These are phyloP conservation scores for Actinernus sp. DNA, from an alignment of 92 coral and sea anemone species.

Conservation along the genomic window DNA sequence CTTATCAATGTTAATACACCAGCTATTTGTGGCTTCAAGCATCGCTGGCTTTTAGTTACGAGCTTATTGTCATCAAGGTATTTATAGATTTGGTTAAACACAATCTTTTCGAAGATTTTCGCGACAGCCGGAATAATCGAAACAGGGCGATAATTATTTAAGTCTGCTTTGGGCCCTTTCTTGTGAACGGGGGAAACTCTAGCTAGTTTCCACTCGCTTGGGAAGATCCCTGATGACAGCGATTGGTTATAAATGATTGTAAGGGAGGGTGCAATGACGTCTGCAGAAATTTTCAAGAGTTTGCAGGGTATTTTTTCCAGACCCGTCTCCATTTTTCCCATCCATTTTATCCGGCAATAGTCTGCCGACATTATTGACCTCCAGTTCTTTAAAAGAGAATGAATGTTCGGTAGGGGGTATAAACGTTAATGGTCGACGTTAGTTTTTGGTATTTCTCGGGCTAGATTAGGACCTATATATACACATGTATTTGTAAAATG, in stretches of 20 bases:
- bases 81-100: slow-evolving; percentile 17
- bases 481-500: too few species aligned
- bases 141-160: slow-evolving; percentile 20
- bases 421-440: too few species aligned
- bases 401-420: slow-evolving; percentile 9
- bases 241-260: slow-evolving; percentile 34
- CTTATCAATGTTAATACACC: not conserved
- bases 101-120: slow-evolving; percentile 31
- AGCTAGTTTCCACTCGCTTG: slow-evolving; percentile 48
- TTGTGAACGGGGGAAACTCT: slow-evolving; percentile 35
- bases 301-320: slow-evolving; percentile 27
- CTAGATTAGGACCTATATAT: too few species aligned
- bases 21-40: slow-evolving; percentile 1
- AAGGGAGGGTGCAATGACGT: slow-evolving; percentile 29
- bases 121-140: slow-evolving; percentile 15
- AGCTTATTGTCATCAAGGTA: slow-evolving; percentile 2
- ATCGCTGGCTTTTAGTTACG: slow-evolving; percentile 10
- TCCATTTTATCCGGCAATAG: too few species aligned
- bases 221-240: slow-evolving; percentile 23
- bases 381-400: slow-evolving; percentile 7
- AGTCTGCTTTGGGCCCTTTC: slow-evolving; percentile 11
- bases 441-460: too few species aligned
- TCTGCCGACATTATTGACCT: too few species aligned
- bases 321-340: too few species aligned
- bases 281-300: slow-evolving; percentile 18